Base-by-base conservation (phyloP, 2,113 vertebrate species). In the Apteryx mantelli region DNA sequence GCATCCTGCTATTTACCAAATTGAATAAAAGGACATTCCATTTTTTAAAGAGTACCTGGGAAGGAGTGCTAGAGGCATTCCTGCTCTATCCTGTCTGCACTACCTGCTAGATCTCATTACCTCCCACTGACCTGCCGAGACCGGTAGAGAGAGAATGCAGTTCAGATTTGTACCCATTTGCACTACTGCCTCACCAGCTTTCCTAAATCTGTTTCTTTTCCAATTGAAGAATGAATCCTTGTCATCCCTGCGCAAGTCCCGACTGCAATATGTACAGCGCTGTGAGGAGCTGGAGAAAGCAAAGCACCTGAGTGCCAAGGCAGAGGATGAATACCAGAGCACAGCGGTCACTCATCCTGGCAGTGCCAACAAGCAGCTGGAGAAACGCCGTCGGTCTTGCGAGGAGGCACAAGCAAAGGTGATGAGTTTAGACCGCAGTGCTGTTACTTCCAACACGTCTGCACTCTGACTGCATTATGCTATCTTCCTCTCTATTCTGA, bases 391-490 rank as follows among this genome's bases (percentile, higher is more conserved):
- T 42, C 99, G 99, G 61, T 99, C 98, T 1, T 98, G 98, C 42
- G 99, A 99, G 85, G 99, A 99, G 21, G 99, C 98, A 1, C 98
- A 98, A 61, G 65, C 94, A 71, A 99, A 99, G 98, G 99, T 99
- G 84, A 60, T 5, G 9, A 9, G 21, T 5, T 12, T 30, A 3
- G 7, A 36, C 5, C 30, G 4, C 9, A 17, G 40, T 25, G 38
- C 15, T 13, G 40, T 22, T 11, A 3, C 5, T 34, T 22, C 13
- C 44, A 26, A 12, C 15, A 30, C 6, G 6, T 15, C 63, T 20
- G 3, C 4, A 0, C 0, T 53, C 14, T 36, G 48, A 2, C 10
- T 5, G 7, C 1, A 7, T 15, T 15, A 8, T 11, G 25, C 58
- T 40, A 9, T 7, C 55, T 36, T 38, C 56, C 9, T 11, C 4